Percentiles rank a stretch among this genome's conserved stretches.
phyloP scores from a whole-genome alignment of 2,797 vertebrate genomes.

The Acrocephalus scirpaceus region DNA sequence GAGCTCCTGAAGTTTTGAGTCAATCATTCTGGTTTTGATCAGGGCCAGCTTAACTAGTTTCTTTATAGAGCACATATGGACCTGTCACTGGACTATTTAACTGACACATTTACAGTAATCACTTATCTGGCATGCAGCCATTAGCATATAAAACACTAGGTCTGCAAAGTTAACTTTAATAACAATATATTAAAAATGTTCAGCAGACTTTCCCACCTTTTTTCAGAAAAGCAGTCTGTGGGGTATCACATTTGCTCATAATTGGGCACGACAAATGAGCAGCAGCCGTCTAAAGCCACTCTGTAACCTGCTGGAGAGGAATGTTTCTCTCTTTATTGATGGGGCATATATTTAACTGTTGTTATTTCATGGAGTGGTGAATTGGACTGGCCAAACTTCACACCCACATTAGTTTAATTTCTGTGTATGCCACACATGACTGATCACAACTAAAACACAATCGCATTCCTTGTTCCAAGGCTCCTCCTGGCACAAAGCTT shows the following conservation, averaged over 20 bases:
- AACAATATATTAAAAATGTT: constrained; percentile 28
- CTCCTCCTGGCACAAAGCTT: not conserved
- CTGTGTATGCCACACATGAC: not conserved
- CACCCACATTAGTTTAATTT: not conserved
- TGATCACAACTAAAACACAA: not conserved
- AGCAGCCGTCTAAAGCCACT: not conserved
- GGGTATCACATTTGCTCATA: constrained; percentile 16
- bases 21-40: constrained; percentile 55
- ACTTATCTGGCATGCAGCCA: constrained; percentile 36
- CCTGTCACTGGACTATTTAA: constrained; percentile 65
- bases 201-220: constrained; percentile 2
- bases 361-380: not conserved
- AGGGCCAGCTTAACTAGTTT: constrained; percentile 8
- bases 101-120: constrained; percentile 44
- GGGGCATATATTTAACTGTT: not conserved
- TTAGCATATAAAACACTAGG: constrained; percentile 21
- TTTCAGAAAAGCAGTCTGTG: constrained; percentile 25
- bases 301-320: not conserved
- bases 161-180: constrained; percentile 53
- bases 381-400: constrained; percentile 4
- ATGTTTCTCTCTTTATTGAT: constrained; percentile 23
- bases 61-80: constrained; percentile 42
- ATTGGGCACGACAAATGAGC: constrained; percentile 1
- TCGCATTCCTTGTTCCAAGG: not conserved
- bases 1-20: constrained; percentile 10